These are phyloP conservation scores for Anthonomus grandis DNA, from an alignment of 1,140 invertebrate species.

Conservation along the genomic window DNA sequence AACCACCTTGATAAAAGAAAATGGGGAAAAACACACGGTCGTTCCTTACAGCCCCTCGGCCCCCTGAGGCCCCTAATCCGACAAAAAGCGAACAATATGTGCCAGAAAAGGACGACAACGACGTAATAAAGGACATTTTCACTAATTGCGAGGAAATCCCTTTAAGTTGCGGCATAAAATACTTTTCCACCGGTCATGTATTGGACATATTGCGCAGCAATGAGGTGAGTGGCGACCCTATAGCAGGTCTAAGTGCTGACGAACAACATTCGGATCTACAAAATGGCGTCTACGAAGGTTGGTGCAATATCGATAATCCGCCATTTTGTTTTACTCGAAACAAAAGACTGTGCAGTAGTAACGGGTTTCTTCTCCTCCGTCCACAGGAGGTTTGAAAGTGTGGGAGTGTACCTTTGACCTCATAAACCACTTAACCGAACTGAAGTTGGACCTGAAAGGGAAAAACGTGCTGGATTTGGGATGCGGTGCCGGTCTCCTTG, in stretches of 20 bases:
- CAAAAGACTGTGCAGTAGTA: too few relatives aligned
- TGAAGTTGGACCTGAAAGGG: constrained; percentile 49
- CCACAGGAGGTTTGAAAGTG: constrained; percentile 77
- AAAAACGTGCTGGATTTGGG: constrained; percentile 75
- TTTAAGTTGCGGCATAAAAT: constrained; percentile 22
- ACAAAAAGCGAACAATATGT: constrained; percentile 24
- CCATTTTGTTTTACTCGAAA: not conserved
- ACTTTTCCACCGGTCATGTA: constrained; percentile 24
- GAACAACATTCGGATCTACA: constrained; percentile 68
- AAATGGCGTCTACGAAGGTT: constrained; percentile 71
- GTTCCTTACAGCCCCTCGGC: too few relatives aligned
- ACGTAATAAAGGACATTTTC: constrained; percentile 2
- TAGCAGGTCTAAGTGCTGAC: constrained; percentile 57
- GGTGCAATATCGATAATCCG: not conserved
- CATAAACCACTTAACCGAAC: constrained; percentile 58
- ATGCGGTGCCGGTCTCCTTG: constrained; percentile 81
- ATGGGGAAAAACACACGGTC: too few relatives aligned
- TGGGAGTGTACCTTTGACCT: constrained; percentile 87
- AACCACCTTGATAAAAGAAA: too few relatives aligned
- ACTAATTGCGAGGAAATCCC: not conserved
- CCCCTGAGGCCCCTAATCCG: constrained; percentile 16
- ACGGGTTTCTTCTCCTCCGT: not conserved
- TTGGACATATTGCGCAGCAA: constrained; percentile 19
- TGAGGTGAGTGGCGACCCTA: not conserved
- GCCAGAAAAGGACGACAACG: constrained; percentile 5